Conservation (phyloP, 1,140 invertebrate genomes). For the Meloidogyne hapla region DNA sequence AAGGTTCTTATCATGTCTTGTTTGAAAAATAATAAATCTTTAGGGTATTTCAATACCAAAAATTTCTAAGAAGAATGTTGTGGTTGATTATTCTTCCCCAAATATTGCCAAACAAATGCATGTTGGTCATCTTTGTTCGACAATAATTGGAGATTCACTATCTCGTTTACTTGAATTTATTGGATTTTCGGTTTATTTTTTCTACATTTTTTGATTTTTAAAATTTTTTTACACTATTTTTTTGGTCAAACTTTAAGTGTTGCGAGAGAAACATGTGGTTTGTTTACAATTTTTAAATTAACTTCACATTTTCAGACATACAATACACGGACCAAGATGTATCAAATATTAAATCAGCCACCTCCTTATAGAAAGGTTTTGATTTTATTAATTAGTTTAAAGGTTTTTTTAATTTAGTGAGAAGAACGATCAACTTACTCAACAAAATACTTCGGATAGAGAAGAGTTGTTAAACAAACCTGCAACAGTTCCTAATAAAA, state of each 20-base stretch:
- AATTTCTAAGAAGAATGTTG: slow-evolving; percentile 71
- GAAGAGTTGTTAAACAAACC: not conserved
- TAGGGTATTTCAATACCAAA: slow-evolving; percentile 69
- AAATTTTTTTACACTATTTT: no score
- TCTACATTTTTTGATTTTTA: no score
- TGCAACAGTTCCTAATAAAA: not conserved
- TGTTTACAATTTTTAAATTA: not conserved
- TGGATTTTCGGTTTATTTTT: slow-evolving; percentile 74
- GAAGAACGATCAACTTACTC: not conserved
- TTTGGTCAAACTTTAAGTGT: no score
- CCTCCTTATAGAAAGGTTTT: slow-evolving; percentile 23
- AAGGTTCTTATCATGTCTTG: slow-evolving; percentile 47
- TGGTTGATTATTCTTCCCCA: slow-evolving; percentile 96
- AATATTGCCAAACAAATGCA: slow-evolving; percentile 99
- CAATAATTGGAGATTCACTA: slow-evolving; percentile 91
- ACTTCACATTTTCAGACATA: slow-evolving; percentile 19
- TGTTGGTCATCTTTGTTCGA: slow-evolving; percentile 94
- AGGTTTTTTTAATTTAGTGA: not conserved
- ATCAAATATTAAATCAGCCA: slow-evolving; percentile 37
- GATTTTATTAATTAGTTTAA: not conserved
- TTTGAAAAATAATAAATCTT: not conserved
- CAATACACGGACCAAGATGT: slow-evolving; percentile 29
- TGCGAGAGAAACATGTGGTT: slow-evolving; percentile 15
- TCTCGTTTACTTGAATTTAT: slow-evolving; percentile 84
- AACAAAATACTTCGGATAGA: not conserved